A percentile compares a stretch with the other conserved stretches of the same genome.
These are phyloP conservation scores for Belgica antarctica DNA, from an alignment of 2,888 invertebrate genomes.

Conservation along the genomic window DNA sequence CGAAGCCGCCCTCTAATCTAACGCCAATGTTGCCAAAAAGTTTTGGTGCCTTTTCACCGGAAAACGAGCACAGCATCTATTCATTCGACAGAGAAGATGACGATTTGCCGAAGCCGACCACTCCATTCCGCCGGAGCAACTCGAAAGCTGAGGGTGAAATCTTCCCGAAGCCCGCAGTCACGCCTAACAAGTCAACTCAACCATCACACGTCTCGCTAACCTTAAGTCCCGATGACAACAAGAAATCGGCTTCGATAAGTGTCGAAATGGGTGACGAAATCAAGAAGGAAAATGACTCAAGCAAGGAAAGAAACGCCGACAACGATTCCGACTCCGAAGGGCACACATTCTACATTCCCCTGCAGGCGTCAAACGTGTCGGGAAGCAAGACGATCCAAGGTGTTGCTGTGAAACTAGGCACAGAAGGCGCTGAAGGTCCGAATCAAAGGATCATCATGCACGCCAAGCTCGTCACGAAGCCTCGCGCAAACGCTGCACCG, in stretches of 20 bases:
- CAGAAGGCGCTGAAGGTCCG: slow-evolving; percentile 63
- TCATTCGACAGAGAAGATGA: slow-evolving; percentile 70
- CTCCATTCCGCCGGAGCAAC: slow-evolving; percentile 60
- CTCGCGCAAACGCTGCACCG: slow-evolving; percentile 56
- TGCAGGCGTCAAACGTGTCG: slow-evolving; percentile 56
- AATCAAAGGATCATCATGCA: slow-evolving; percentile 64
- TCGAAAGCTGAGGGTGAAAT: slow-evolving; percentile 51
- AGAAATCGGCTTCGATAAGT: slow-evolving; percentile 57
- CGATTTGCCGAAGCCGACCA: slow-evolving; percentile 56
- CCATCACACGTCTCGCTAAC: slow-evolving; percentile 51
- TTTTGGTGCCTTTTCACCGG: slow-evolving; percentile 62
- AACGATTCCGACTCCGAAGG: slow-evolving; percentile 59
- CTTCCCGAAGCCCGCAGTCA: slow-evolving; percentile 37
- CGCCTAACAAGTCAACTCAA: slow-evolving; percentile 46
- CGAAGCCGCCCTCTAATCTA: slow-evolving; percentile 54
- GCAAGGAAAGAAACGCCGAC: slow-evolving; percentile 55
- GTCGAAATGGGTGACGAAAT: slow-evolving; percentile 55
- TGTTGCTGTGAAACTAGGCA: slow-evolving; percentile 64
- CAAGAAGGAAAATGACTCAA: slow-evolving; percentile 46
- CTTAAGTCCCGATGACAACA: slow-evolving; percentile 54
- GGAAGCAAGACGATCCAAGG: slow-evolving; percentile 57
- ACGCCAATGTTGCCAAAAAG: slow-evolving; percentile 47
- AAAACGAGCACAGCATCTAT: slow-evolving; percentile 69
- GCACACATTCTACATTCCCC: slow-evolving; percentile 65
- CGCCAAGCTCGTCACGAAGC: slow-evolving; percentile 65